Conservation (phyloP, 2,888 invertebrate genomes). For the Lasioglossum morio region DNA sequence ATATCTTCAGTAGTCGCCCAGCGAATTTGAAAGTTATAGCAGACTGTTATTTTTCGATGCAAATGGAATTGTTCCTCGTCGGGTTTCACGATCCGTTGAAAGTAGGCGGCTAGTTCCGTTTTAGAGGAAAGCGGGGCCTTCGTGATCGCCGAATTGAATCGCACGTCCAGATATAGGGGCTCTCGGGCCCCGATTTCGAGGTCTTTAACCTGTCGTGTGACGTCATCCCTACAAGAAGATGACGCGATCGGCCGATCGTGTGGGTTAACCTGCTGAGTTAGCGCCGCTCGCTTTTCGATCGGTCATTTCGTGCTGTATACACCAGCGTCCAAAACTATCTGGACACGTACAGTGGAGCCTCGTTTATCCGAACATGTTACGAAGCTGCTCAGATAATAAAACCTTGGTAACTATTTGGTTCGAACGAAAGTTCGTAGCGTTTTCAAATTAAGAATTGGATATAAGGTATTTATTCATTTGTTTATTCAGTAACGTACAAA, state of each 20-base stretch:
- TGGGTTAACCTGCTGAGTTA: slow-evolving; percentile 72
- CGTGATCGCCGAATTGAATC: slow-evolving; percentile 54
- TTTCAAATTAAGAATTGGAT: no score
- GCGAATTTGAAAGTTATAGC: background rate
- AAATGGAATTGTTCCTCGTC: background rate
- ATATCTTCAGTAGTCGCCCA: no score
- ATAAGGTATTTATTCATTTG: no score
- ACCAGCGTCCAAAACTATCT: background rate
- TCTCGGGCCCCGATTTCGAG: slow-evolving; percentile 53
- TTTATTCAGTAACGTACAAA: no score
- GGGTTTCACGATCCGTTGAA: slow-evolving; percentile 3
- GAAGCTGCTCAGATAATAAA: no score
- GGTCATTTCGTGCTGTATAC: slow-evolving; percentile 47
- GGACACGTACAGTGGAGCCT: background rate
- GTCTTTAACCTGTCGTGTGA: slow-evolving; percentile 70
- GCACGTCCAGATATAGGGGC: slow-evolving; percentile 27
- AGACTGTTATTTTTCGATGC: background rate
- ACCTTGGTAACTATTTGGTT: no score
- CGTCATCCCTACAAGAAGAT: slow-evolving; percentile 72
- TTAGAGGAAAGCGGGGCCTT: slow-evolving; percentile 12
- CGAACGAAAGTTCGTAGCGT: no score
- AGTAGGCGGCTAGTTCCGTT: slow-evolving; percentile 40
- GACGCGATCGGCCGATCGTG: slow-evolving; percentile 73
- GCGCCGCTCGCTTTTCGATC: slow-evolving; percentile 71
- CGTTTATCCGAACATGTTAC: no score